Percentiles rank a stretch among this genome's conserved stretches.
These are phyloP conservation scores for Drosophila mayri DNA, from an alignment of 1,140 invertebrate genomes.

Conservation along the genomic window DNA sequence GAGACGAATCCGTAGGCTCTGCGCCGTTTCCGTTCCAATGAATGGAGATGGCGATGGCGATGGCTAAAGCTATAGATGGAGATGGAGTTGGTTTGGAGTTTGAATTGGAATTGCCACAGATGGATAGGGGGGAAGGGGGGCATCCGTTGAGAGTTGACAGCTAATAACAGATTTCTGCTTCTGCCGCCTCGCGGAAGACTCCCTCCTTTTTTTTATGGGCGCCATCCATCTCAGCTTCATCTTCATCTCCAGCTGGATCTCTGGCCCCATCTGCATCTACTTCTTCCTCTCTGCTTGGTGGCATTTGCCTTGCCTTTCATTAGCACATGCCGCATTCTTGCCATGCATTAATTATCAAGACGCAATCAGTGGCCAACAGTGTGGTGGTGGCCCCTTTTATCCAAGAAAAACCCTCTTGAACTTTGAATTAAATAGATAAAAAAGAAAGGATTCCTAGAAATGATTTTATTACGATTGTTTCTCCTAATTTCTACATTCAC, in stretches of 20 bases:
- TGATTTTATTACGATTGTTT: background rate
- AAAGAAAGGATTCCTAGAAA: conserved; percentile 13
- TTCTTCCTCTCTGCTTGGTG: background rate
- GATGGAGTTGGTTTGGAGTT: background rate
- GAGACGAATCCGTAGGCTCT: conserved; percentile 45
- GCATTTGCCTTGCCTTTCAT: conserved; percentile 53
- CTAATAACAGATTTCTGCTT: conserved; percentile 40
- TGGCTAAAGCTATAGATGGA: background rate
- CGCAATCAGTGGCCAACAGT: conserved; percentile 49
- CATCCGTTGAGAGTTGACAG: conserved; percentile 18
- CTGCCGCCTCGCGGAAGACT: conserved; percentile 11
- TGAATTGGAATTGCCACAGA: conserved; percentile 3
- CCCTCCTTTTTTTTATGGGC: conserved; percentile 31
- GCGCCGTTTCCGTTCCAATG: conserved; percentile 51
- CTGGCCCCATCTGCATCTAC: background rate
- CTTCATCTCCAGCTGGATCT: background rate
- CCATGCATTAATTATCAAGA: conserved; percentile 75
- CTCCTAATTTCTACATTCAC: too few relatives aligned
- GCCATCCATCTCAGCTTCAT: conserved; percentile 25
- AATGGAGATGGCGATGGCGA: conserved; percentile 24
- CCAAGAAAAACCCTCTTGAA: background rate
- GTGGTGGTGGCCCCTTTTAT: background rate
- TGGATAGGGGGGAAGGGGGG: background rate
- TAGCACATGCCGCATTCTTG: conserved; percentile 67
- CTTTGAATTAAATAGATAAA: background rate